Conservation (phyloP, 2,888 invertebrate species). For the Dryococelus australis region DNA sequence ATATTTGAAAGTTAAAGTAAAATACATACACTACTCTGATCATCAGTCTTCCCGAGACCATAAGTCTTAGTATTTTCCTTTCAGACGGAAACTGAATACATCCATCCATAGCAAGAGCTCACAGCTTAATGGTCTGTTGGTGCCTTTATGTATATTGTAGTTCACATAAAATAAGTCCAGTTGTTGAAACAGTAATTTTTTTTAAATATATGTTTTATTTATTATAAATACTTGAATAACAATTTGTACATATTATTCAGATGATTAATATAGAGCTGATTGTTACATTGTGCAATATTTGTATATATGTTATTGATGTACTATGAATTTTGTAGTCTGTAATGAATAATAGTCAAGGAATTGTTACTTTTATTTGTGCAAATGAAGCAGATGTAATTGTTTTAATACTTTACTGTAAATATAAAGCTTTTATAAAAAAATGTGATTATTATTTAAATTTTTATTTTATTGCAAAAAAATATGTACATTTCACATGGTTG, state of each 20-base stretch:
- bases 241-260: neutral
- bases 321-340: neutral
- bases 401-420: constrained; percentile 4
- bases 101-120: too few relatives aligned
- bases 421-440: neutral
- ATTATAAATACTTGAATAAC: neutral
- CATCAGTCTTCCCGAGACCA: too few relatives aligned
- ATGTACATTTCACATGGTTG: too few relatives aligned
- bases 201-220: neutral
- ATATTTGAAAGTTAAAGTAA: too few relatives aligned
- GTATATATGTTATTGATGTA: neutral
- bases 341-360: neutral
- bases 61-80: too few relatives aligned
- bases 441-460: too few relatives aligned
- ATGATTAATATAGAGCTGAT: neutral
- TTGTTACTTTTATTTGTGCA: neutral
- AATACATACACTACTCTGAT: too few relatives aligned
- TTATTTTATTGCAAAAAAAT: too few relatives aligned
- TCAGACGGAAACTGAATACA: too few relatives aligned
- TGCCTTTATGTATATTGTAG: too few relatives aligned
- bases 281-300: neutral
- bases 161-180: neutral
- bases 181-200: neutral
- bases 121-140: too few relatives aligned
- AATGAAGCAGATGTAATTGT: neutral